These are phyloP conservation scores for Clarias magur DNA, from an alignment of 2,113 vertebrate species.

Conservation along the genomic window DNA sequence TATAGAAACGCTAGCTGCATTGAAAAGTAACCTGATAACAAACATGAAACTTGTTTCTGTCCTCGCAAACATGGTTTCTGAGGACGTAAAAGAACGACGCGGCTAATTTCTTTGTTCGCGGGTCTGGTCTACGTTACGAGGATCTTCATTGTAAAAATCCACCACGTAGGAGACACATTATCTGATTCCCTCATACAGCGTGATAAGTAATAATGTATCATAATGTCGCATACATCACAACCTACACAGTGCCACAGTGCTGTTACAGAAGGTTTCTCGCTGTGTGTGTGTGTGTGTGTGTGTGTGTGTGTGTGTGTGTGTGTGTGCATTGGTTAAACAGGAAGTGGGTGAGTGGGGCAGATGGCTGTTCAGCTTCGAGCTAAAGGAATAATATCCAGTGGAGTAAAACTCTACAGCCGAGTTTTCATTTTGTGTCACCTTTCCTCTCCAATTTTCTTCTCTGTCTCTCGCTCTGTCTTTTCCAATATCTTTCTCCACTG, in stretches of 20 bases:
- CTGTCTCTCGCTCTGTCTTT: constrained; percentile 11
- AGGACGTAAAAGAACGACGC: too few species aligned
- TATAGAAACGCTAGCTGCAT: too few species aligned
- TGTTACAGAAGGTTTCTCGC: background rate
- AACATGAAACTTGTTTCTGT: too few species aligned
- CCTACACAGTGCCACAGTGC: background rate
- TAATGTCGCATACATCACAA: background rate
- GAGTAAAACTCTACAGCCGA: constrained; percentile 3
- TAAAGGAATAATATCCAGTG: constrained; percentile 8
- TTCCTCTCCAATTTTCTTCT: constrained; percentile 16
- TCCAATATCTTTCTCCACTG: constrained; percentile 8
- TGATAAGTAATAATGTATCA: background rate
- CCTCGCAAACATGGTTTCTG: too few species aligned
- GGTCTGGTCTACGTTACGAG: background rate
- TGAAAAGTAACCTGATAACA: too few species aligned
- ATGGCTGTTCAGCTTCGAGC: background rate
- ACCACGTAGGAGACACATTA: background rate
- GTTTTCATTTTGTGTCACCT: background rate
- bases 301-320: too few species aligned
- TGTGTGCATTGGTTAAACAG: constrained; percentile 3
- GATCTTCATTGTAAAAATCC: background rate
- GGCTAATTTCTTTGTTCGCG: background rate
- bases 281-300: too few species aligned
- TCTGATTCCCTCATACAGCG: background rate
- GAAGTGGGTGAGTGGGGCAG: background rate